Evolutionary conservation across 23 tunicate species (phyloP).

Genomic region (Styela clava): DNA sequence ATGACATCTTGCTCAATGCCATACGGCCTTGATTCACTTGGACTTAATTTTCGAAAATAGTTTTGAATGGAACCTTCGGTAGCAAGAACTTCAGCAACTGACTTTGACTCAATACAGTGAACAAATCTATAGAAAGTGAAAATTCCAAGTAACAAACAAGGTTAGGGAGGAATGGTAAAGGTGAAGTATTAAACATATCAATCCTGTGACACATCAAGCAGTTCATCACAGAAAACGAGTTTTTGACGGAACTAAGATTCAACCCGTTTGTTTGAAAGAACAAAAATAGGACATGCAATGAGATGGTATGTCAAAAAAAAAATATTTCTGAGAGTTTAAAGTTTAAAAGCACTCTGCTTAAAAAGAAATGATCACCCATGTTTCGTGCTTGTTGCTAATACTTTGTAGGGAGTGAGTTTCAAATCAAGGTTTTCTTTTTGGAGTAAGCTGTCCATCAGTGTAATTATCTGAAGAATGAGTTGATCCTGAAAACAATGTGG

Average conservation of each 20-base stretch:
- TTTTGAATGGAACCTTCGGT: constrained; percentile 81
- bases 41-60: constrained; percentile 71
- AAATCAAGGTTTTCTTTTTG: constrained; percentile 94
- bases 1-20: constrained; percentile 82
- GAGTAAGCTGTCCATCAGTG: constrained; percentile 89
- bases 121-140: constrained; percentile 40
- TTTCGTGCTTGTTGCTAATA: constrained; percentile 84
- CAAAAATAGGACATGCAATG: too few species aligned
- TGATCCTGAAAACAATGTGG: constrained; percentile 59
- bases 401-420: constrained; percentile 88
- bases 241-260: too few species aligned
- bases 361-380: constrained; percentile 56
- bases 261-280: too few species aligned
- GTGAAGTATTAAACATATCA: too few species aligned
- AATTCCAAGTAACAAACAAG: too few species aligned
- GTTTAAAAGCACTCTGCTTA: not conserved
- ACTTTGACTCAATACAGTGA: constrained; percentile 63
- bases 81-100: constrained; percentile 78
- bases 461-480: constrained; percentile 90
- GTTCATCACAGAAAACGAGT: too few species aligned
- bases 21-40: constrained; percentile 46
- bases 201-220: too few species aligned
- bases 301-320: too few species aligned
- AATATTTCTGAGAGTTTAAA: too few species aligned
- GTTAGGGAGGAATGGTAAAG: not conserved